Percentiles rank a stretch among this genome's conserved stretches.
phyloP scores from a whole-genome alignment of 2,797 vertebrate genomes.

The Setipinna tenuifilis region DNA sequence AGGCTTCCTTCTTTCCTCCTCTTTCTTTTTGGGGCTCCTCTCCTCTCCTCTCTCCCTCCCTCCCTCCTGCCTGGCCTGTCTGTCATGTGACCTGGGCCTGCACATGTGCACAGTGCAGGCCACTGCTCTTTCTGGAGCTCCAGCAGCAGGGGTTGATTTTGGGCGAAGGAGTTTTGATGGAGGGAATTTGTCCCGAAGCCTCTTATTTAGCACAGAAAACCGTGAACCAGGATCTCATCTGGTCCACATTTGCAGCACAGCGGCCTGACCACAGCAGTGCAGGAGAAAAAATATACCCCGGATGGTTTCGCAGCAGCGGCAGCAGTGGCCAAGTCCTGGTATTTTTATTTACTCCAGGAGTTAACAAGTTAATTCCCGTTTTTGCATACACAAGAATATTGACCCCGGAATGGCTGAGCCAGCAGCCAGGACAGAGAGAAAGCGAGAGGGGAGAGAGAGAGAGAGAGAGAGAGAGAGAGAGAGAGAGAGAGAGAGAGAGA shows the following conservation, averaged over 20 bases:
- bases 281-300: constrained; percentile 73
- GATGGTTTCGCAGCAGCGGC: constrained; percentile 73
- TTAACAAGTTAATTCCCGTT: constrained; percentile 77
- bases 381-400: constrained; percentile 65
- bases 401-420: constrained; percentile 80
- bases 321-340: constrained; percentile 76
- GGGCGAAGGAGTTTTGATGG: constrained; percentile 52
- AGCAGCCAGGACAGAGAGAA: constrained; percentile 36
- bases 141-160: constrained; percentile 56
- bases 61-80: neutral
- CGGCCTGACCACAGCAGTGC: constrained; percentile 64
- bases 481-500: neutral
- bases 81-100: constrained; percentile 43
- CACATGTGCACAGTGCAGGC: constrained; percentile 38
- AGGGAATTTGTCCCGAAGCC: constrained; percentile 60
- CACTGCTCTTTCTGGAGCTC: constrained; percentile 49
- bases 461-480: constrained; percentile 39
- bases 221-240: constrained; percentile 72
- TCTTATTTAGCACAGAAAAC: constrained; percentile 59
- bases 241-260: constrained; percentile 69
- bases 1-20: neutral
- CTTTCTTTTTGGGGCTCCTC: neutral
- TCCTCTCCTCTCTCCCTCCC: neutral
- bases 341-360: constrained; percentile 85
- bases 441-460: neutral